phyloP scores from a whole-genome alignment of 2,797 vertebrate species.

The Sarcoramphus papa region DNA sequence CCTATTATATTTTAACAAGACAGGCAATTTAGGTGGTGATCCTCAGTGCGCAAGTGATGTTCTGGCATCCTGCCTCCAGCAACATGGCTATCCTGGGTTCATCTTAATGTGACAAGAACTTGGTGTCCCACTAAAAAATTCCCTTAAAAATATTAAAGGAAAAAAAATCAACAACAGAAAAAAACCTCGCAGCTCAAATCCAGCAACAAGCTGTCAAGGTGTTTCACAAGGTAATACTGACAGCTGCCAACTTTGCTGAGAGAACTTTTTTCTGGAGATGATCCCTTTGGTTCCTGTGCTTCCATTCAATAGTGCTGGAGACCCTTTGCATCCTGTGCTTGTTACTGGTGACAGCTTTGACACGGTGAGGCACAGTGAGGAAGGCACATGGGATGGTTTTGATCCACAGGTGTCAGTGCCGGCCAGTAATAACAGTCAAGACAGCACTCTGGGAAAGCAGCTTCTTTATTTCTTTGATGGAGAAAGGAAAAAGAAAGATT shows the following conservation, averaged over 20 bases:
- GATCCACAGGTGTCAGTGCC: background rate
- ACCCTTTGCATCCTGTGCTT: constrained; percentile 18
- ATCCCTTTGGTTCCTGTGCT: constrained; percentile 15
- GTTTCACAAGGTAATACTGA: background rate
- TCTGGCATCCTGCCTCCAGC: constrained; percentile 25
- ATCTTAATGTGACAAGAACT: constrained; percentile 36
- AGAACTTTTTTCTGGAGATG: background rate
- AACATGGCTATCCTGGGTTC: background rate
- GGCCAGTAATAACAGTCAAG: background rate
- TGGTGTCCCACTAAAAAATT: constrained; percentile 21
- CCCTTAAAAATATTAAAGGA: background rate
- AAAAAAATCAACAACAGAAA: background rate
- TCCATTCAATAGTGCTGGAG: background rate
- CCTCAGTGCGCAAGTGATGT: background rate
- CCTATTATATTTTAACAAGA: constrained; percentile 15
- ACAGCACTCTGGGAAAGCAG: background rate
- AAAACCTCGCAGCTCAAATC: background rate
- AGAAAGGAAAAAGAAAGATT: background rate
- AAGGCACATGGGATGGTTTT: constrained; percentile 33
- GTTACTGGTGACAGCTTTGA: constrained; percentile 48
- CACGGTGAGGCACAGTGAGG: background rate
- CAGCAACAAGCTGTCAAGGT: background rate
- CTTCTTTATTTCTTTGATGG: background rate
- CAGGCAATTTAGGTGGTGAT: constrained; percentile 2
- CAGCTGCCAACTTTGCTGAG: constrained; percentile 40